These are phyloP conservation scores for Dermochelys coriacea DNA, from an alignment of 2,797 vertebrate genomes.

Conservation along the genomic window DNA sequence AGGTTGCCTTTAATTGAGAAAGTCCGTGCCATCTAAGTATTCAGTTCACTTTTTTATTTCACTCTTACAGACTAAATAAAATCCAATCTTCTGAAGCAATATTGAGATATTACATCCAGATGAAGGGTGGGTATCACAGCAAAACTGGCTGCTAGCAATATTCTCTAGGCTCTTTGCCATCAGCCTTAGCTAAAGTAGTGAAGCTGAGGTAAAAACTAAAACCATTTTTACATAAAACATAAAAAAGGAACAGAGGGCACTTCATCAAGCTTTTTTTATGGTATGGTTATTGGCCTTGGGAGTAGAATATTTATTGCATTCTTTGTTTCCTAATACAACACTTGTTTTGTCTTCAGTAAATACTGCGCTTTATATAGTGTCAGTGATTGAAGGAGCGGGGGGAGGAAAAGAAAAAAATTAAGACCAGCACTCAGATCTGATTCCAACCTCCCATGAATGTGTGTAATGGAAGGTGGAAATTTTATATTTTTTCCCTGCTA, in stretches of 20 bases:
- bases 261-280: conserved; percentile 45
- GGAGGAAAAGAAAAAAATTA: conserved; percentile 30
- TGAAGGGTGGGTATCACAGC: conserved; percentile 77
- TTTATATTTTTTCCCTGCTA: conserved; percentile 70
- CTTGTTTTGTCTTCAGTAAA: conserved; percentile 69
- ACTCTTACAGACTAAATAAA: conserved; percentile 78
- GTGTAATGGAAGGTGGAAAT: conserved; percentile 63
- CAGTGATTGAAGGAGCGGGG: not conserved
- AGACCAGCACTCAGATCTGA: not conserved
- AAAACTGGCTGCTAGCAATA: conserved; percentile 77
- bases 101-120: conserved; percentile 82
- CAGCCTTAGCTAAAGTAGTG: conserved; percentile 68
- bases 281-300: conserved; percentile 48
- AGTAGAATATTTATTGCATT: conserved; percentile 61
- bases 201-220: conserved; percentile 62
- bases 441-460: conserved; percentile 58
- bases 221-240: conserved; percentile 60
- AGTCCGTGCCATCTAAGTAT: conserved; percentile 72
- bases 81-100: conserved; percentile 78
- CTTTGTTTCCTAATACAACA: conserved; percentile 71
- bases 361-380: conserved; percentile 45
- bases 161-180: conserved; percentile 79
- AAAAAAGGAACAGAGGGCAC: conserved; percentile 43
- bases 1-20: conserved; percentile 66
- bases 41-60: conserved; percentile 74